Conservation (phyloP, 2,113 vertebrate genomes). For the Lophotis ruficrista region DNA sequence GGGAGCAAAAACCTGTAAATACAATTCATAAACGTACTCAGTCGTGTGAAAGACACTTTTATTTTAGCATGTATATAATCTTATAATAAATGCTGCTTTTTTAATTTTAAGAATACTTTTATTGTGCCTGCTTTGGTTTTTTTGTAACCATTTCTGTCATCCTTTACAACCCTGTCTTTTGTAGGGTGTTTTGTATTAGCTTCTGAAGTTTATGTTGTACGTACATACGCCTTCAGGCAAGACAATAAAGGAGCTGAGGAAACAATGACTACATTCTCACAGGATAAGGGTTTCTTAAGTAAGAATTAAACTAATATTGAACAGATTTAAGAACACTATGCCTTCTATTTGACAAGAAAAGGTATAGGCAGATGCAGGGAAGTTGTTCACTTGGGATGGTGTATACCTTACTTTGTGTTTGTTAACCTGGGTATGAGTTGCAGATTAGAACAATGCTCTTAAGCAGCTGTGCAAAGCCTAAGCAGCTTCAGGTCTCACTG, state of each 20-base stretch:
- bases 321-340: background rate
- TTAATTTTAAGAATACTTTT: background rate
- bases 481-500: background rate
- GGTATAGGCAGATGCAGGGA: background rate
- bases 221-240: background rate
- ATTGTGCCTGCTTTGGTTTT: background rate
- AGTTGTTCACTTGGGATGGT: background rate
- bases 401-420: background rate
- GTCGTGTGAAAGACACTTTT: background rate
- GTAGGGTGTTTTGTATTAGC: background rate
- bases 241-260: background rate
- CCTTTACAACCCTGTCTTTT: background rate
- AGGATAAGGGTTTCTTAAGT: background rate
- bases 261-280: background rate
- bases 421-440: background rate
- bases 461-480: background rate
- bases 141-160: background rate
- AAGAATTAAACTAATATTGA: background rate
- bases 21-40: background rate
- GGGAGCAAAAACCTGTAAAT: background rate
- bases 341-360: background rate
- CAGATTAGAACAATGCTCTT: background rate
- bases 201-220: background rate
- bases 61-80: background rate
- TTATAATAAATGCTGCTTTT: constrained; percentile 25